phyloP scores from a whole-genome alignment of 2,113 vertebrate genomes.

The Oreochromis aureus region DNA sequence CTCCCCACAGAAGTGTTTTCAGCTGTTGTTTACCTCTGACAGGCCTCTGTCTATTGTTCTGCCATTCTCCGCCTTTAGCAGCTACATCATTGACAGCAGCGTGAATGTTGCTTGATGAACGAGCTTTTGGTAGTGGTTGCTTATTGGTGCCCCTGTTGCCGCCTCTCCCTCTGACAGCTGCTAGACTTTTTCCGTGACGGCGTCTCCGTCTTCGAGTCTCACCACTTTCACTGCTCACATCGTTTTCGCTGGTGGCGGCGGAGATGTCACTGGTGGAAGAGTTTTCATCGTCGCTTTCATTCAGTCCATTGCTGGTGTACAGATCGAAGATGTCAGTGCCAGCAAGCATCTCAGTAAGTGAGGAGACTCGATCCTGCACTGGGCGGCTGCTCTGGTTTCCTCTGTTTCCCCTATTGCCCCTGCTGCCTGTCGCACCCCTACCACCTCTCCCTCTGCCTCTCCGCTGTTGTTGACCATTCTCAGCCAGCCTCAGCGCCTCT shows the following conservation, averaged over 20 bases:
- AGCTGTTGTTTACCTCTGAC: conserved; percentile 4
- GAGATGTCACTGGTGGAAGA: neutral
- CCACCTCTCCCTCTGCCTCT: neutral
- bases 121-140: neutral
- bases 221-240: neutral
- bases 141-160: neutral
- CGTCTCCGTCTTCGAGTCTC: neutral
- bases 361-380: rapidly evolving
- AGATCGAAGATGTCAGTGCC: rapidly evolving
- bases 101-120: neutral
- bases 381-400: neutral
- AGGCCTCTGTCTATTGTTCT: neutral
- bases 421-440: neutral
- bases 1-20: neutral
- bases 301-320: rapidly evolving
- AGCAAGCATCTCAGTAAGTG: neutral
- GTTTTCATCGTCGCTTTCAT: neutral
- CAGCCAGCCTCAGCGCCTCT: conserved; percentile 12
- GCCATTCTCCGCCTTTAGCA: rapidly evolving
- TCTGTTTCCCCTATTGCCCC: neutral
- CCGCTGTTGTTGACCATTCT: neutral
- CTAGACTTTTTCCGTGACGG: rapidly evolving
- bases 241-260: neutral
- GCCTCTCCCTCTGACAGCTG: neutral
- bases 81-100: neutral